Evolutionary conservation across 2,113 vertebrate species (phyloP).

Genomic region (Andinoacara biseriatus): DNA sequence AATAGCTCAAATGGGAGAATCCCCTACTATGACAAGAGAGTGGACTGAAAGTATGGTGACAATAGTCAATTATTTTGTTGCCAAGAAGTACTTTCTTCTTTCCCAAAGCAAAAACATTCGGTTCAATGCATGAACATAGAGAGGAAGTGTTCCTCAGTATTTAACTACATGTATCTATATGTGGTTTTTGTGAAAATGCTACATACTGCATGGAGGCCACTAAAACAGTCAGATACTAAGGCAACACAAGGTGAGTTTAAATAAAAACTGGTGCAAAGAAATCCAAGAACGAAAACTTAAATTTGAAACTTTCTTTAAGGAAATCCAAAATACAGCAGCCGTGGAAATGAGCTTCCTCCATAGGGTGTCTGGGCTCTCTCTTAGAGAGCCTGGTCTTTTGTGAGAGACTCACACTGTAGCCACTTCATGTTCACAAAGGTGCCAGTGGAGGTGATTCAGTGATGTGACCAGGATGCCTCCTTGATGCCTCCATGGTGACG

Average conservation of each 20-base stretch:
- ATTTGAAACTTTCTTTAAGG: background rate
- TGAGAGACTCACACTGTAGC: background rate
- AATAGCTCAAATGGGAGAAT: slow-evolving; percentile 49
- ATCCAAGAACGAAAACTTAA: background rate
- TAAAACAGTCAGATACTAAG: background rate
- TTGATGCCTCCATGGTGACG: background rate
- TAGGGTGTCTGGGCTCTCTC: background rate
- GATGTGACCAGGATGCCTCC: background rate
- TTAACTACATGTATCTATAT: background rate
- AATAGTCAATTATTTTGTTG: background rate
- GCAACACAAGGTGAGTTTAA: background rate
- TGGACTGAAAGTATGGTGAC: slow-evolving; percentile 5
- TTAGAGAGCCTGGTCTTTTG: background rate
- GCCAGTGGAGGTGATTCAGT: background rate
- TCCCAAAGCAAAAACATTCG: background rate
- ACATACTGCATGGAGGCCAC: background rate
- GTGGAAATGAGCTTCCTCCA: background rate
- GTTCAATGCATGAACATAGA: background rate
- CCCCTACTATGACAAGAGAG: background rate
- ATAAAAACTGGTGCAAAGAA: background rate
- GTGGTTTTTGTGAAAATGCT: background rate
- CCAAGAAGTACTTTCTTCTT: background rate
- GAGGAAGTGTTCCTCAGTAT: background rate
- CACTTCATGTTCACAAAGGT: background rate
- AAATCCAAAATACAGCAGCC: background rate